phyloP scores from a whole-genome alignment of 2,113 vertebrate species.

The Pelobates fuscus region DNA sequence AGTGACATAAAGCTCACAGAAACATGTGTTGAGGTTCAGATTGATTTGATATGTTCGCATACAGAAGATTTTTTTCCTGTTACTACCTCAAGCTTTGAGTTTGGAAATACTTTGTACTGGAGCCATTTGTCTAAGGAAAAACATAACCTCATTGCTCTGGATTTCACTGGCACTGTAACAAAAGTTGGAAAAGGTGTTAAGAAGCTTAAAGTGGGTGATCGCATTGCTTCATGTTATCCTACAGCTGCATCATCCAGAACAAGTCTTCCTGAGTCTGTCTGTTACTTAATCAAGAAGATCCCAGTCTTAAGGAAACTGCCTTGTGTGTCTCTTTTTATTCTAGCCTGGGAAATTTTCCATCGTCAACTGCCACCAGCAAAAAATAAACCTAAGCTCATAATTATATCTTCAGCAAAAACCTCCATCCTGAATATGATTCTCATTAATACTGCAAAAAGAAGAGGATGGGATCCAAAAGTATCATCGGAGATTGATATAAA shows the following conservation, averaged over 20 bases:
- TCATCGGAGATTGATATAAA: conserved; percentile 2
- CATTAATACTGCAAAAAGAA: conserved; percentile 66
- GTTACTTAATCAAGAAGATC: conserved; percentile 54
- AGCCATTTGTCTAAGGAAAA: conserved; percentile 63
- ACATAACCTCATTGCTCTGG: conserved; percentile 73
- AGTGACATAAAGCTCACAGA: conserved; percentile 50
- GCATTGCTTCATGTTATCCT: conserved; percentile 75
- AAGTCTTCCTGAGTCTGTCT: conserved; percentile 50
- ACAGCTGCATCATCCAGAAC: conserved; percentile 63
- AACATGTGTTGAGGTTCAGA: conserved; percentile 68
- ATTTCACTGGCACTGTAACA: conserved; percentile 77
- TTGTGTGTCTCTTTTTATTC: too few species aligned
- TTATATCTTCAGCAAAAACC: conserved; percentile 67
- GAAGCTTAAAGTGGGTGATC: conserved; percentile 75
- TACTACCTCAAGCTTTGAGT: conserved; percentile 69
- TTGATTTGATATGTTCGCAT: conserved; percentile 74
- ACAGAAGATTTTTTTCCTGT: conserved; percentile 82
- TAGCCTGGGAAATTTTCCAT: too few species aligned
- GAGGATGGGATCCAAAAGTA: conserved; percentile 70
- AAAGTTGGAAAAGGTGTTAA: conserved; percentile 68
- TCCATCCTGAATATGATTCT: conserved; percentile 72
- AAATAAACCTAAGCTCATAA: conserved; percentile 61
- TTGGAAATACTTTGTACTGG: conserved; percentile 77
- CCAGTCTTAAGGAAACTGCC: too few species aligned
- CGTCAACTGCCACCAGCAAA: conserved; percentile 58